Evolutionary conservation across 2,888 invertebrate species (phyloP).

Genomic region (Cenopis cana): DNA sequence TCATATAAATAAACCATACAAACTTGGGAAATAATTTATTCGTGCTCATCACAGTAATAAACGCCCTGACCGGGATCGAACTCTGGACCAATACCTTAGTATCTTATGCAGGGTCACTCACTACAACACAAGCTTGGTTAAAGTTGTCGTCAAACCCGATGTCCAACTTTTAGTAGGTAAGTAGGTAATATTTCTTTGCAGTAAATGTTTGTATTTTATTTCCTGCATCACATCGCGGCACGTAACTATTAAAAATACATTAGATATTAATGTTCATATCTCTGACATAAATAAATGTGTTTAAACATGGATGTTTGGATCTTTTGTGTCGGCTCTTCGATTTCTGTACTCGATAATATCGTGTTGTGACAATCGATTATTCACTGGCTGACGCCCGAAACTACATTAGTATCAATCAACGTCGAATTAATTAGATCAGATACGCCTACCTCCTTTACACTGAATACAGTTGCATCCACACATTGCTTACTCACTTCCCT

Average conservation of each 20-base stretch:
- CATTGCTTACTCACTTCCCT: background rate
- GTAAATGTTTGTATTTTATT: too few species aligned
- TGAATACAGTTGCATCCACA: constrained; percentile 47
- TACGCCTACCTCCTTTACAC: constrained; percentile 68
- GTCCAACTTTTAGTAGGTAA: too few species aligned
- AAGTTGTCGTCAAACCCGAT: too few species aligned
- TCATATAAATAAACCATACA: too few species aligned
- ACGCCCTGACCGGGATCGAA: too few species aligned
- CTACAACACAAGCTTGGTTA: too few species aligned
- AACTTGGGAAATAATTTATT: too few species aligned
- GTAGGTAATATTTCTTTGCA: too few species aligned
- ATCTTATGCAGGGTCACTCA: too few species aligned
- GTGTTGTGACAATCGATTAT: constrained; percentile 82
- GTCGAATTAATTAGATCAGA: constrained; percentile 83
- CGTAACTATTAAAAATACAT: constrained; percentile 1
- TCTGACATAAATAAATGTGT: constrained; percentile 25
- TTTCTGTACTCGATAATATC: constrained; percentile 64
- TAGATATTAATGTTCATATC: background rate
- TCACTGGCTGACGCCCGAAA: constrained; percentile 69
- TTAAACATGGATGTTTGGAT: constrained; percentile 36
- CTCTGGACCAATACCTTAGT: too few species aligned
- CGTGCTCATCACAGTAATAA: too few species aligned
- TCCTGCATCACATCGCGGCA: background rate
- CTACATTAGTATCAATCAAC: constrained; percentile 83
- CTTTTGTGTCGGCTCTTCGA: constrained; percentile 43